These are phyloP conservation scores for Helicoverpa armigera DNA, from an alignment of 1,140 invertebrate genomes.

Conservation along the genomic window DNA sequence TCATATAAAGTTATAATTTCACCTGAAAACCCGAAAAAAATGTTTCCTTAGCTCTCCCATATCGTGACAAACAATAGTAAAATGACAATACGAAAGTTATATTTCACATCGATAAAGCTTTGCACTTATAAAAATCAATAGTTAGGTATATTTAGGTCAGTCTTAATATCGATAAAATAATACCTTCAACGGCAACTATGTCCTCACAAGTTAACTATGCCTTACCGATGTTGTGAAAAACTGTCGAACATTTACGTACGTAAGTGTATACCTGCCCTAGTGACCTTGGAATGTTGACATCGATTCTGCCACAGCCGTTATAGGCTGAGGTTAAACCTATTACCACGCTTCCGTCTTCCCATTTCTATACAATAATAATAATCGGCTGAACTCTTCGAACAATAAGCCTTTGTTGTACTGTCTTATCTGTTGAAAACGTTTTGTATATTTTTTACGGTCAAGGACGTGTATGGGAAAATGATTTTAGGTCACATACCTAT, in stretches of 20 bases:
- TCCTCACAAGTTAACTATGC: neutral
- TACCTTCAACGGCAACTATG: too few species aligned
- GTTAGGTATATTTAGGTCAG: too few species aligned
- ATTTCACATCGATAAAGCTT: too few species aligned
- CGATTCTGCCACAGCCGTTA: conserved; percentile 5
- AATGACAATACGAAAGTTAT: too few species aligned
- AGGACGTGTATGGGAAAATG: too few species aligned
- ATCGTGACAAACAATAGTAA: too few species aligned
- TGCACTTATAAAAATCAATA: too few species aligned
- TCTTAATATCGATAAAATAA: too few species aligned
- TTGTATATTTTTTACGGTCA: neutral
- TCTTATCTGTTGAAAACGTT: neutral
- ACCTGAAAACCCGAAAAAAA: too few species aligned
- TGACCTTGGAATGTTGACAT: conserved; percentile 26
- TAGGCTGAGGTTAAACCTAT: neutral
- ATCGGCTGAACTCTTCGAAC: neutral
- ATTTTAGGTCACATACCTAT: neutral
- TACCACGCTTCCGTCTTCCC: conserved; percentile 12
- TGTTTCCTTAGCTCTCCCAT: too few species aligned
- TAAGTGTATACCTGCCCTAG: neutral
- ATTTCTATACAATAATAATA: neutral
- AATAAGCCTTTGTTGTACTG: neutral
- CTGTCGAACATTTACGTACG: neutral
- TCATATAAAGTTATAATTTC: too few species aligned
- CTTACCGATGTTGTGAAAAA: neutral